Conservation (phyloP, 2,113 vertebrate species). For the Fukomys damarensis region DNA sequence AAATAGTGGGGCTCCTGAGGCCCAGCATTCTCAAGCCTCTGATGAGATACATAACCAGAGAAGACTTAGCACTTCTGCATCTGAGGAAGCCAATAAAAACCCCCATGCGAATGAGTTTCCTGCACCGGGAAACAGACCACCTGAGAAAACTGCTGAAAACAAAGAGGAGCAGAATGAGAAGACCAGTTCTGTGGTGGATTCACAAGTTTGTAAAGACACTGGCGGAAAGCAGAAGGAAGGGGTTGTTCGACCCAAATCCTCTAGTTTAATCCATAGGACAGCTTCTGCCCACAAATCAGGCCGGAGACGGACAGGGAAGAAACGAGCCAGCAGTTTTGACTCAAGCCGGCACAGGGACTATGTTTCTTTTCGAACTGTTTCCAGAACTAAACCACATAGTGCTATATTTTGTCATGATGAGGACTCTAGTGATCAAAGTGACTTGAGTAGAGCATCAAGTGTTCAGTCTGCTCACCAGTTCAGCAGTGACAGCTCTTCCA, state of each 20-base stretch:
- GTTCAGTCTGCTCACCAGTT: conserved; percentile 94
- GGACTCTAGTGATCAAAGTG: conserved; percentile 98
- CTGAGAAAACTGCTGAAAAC: conserved; percentile 82
- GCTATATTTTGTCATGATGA: conserved; percentile 93
- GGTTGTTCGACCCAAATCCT: conserved; percentile 89
- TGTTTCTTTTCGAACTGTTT: conserved; percentile 90
- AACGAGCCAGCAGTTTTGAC: conserved; percentile 98
- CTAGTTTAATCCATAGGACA: conserved; percentile 90
- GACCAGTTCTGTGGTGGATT: conserved; percentile 79
- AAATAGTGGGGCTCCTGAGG: conserved; percentile 75
- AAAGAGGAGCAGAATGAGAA: conserved; percentile 85
- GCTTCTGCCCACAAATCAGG: conserved; percentile 89
- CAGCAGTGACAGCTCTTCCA: conserved; percentile 97
- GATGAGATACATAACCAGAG: conserved; percentile 83
- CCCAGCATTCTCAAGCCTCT: conserved; percentile 75
- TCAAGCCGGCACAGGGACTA: conserved; percentile 96
- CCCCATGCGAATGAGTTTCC: conserved; percentile 96
- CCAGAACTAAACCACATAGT: conserved; percentile 93
- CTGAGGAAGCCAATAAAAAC: conserved; percentile 98
- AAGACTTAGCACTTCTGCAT: conserved; percentile 88
- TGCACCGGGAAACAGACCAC: conserved; percentile 83
- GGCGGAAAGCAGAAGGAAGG: conserved; percentile 88
- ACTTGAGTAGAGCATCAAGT: conserved; percentile 96
- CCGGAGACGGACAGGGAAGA: conserved; percentile 93
- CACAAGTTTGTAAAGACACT: conserved; percentile 85